Conservation (phyloP, 2,113 vertebrate species). For the Pomatostomus ruficeps region DNA sequence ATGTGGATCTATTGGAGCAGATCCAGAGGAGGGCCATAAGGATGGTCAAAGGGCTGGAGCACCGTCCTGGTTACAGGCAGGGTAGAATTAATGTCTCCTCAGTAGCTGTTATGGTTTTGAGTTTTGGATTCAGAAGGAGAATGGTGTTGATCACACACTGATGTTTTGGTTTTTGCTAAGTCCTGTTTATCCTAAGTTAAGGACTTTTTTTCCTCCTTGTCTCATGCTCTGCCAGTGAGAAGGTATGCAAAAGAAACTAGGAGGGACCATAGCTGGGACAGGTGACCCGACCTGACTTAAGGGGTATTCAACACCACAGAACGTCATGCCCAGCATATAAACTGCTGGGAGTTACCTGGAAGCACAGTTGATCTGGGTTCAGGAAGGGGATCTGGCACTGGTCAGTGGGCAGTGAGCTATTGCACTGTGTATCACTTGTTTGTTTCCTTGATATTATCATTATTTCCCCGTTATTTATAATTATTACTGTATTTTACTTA, state of each 20-base stretch:
- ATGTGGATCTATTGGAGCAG: background rate
- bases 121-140: background rate
- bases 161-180: background rate
- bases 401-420: rapidly evolving
- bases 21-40: background rate
- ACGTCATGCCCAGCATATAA: background rate
- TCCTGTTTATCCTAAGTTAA: background rate
- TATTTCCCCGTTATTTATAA: background rate
- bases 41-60: background rate
- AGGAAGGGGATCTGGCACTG: background rate
- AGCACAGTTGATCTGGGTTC: background rate
- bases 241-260: background rate
- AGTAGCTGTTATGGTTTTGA: background rate
- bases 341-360: background rate
- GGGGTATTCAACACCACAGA: background rate
- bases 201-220: background rate
- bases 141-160: background rate
- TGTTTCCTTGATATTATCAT: background rate
- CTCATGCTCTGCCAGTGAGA: background rate
- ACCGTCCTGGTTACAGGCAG: background rate
- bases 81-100: background rate
- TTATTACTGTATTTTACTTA: background rate
- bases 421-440: background rate
- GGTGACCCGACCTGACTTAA: background rate
- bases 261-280: background rate